Percentiles rank a stretch among this genome's conserved stretches.
These are phyloP conservation scores for Oxycera nigricornis DNA, from an alignment of 2,888 invertebrate species.

Conservation along the genomic window DNA sequence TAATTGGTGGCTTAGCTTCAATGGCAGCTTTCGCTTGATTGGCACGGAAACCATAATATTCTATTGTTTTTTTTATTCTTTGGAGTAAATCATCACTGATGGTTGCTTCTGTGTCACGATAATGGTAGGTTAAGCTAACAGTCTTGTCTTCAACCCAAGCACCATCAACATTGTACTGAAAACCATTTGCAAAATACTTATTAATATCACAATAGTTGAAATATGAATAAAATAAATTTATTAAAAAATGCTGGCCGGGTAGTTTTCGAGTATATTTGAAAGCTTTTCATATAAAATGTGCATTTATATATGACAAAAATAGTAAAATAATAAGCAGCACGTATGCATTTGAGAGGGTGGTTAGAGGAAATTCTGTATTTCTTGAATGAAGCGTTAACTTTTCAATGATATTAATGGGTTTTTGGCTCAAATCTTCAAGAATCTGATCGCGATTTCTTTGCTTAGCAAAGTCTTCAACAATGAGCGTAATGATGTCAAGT, in stretches of 20 bases:
- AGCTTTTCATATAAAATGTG: no score
- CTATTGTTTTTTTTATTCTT: constrained; percentile 69
- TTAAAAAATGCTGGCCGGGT: no score
- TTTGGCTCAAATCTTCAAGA: no score
- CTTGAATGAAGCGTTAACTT: no score
- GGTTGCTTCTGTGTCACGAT: constrained; percentile 68
- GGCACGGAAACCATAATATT: constrained; percentile 70
- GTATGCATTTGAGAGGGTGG: no score
- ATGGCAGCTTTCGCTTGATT: constrained; percentile 75
- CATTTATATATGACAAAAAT: no score
- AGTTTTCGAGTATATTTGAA: no score
- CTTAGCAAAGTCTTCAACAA: constrained; percentile 14
- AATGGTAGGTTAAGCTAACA: constrained; percentile 75
- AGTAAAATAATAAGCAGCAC: no score
- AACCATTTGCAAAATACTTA: neutral
- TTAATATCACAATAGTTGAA: no score
- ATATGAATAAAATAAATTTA: neutral
- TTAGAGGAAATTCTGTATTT: no score
- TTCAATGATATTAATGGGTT: no score
- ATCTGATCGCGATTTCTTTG: no score
- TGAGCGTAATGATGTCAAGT: neutral
- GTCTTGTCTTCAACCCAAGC: constrained; percentile 81
- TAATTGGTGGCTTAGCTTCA: constrained; percentile 79
- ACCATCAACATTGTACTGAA: constrained; percentile 68
- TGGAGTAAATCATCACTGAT: constrained; percentile 61